phyloP scores from a whole-genome alignment of 92 coral and sea anemone genomes.

The Parazoanthus atlanticus region DNA sequence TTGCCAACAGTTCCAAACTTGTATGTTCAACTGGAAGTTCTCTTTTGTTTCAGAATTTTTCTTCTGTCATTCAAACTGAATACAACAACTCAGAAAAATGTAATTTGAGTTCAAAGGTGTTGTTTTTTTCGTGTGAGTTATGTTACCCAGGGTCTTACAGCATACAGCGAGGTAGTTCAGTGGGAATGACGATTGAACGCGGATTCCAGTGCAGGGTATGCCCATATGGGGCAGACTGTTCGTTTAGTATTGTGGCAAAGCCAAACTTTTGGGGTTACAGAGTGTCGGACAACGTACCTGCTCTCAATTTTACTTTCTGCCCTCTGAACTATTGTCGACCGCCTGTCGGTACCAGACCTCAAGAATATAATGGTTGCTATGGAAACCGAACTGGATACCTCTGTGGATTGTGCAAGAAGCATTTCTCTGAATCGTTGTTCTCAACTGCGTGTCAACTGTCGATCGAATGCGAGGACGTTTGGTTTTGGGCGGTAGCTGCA shows the following conservation, averaged over 20 bases:
- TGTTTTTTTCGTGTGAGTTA: neutral
- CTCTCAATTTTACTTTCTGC: conserved; percentile 68
- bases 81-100: neutral
- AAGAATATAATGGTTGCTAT: conserved; percentile 69
- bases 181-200: neutral
- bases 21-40: conserved; percentile 24
- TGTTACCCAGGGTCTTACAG: conserved; percentile 30
- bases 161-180: conserved; percentile 22
- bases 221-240: conserved; percentile 78
- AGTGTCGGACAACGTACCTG: conserved; percentile 31
- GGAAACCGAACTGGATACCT: conserved; percentile 81
- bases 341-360: conserved; percentile 18
- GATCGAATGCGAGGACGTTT: conserved; percentile 57
- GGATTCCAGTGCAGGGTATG: conserved; percentile 69
- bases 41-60: neutral
- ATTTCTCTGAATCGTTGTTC: conserved; percentile 75
- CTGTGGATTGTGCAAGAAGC: conserved; percentile 73
- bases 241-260: conserved; percentile 51
- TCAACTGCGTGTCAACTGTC: conserved; percentile 58
- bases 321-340: conserved; percentile 74
- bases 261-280: conserved; percentile 79
- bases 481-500: conserved; percentile 71
- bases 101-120: neutral
- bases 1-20: conserved; percentile 24
- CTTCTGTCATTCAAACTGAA: neutral